Base-by-base conservation (phyloP, 2,797 vertebrate species). In the Falco novaeseelandiae region DNA sequence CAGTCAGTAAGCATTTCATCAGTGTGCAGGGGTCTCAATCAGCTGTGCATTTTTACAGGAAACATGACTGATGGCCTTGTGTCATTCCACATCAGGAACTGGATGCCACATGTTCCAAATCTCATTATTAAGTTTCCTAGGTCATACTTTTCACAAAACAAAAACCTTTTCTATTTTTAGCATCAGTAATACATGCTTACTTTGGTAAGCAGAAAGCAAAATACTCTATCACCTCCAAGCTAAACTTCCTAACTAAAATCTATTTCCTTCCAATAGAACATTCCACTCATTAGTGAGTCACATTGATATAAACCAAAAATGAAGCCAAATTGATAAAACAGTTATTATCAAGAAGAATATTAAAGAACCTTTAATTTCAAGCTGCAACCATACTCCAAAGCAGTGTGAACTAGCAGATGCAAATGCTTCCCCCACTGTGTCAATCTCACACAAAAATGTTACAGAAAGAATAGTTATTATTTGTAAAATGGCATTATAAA, bases 331-430 rank as follows among this genome's bases (percentile, higher is more conserved):
- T 58, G 25, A 58, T 46, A 40, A 74, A 88, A 18, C 81, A 95
- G 89, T 86, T 32, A 62, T 63, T 89, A 36, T 36, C n/a, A 87
- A 73, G 66, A 78, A 92, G 65, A 94, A 85, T 95, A 97, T 94
- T 95, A 93, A 92, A 95, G 44, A 74, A 87, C 84, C 89, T 96
- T 94, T 95, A 95, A 94, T 95, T 93, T 92, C 66, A 95, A 86
- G 93, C 91, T 95, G 93, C 92, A 97, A 96, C 92, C 94, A 96
- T 91, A 91, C 80, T 94, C 94, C 84, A 97, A 97, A 96, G 95
- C 93, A 97, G 96, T 73, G 67, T 79, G 84, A 95, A 89, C 80
- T 96, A 93, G 88, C 89, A 97, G 96, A 94, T 95, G 91, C 11
- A 18, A 46, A 73, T 93, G 80, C 32, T 96, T 96, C 71, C 91